phyloP scores from a whole-genome alignment of 2,888 invertebrate species.

The Ormyrus pomaceus region DNA sequence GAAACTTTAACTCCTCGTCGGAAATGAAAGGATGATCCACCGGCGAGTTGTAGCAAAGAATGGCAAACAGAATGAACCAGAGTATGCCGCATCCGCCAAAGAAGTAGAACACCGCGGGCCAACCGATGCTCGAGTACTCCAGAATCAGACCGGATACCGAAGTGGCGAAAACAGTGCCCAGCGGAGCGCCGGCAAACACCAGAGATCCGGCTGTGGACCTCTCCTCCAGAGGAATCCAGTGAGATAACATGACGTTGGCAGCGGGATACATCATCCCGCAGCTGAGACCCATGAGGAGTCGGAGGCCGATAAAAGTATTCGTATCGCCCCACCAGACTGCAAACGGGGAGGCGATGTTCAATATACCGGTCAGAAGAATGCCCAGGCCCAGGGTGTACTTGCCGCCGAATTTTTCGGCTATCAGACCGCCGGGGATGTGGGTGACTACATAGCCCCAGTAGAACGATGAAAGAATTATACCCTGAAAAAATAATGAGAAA shows the following conservation, averaged over 20 bases:
- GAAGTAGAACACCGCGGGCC: constrained; percentile 88
- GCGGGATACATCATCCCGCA: constrained; percentile 92
- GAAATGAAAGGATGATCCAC: constrained; percentile 73
- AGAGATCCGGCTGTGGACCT: constrained; percentile 86
- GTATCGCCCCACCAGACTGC: constrained; percentile 83
- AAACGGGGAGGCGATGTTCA: constrained; percentile 87
- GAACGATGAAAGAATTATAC: constrained; percentile 87
- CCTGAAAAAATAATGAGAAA: constrained; percentile 76
- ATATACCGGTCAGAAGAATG: constrained; percentile 87
- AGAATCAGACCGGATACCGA: constrained; percentile 83
- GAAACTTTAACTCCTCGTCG: constrained; percentile 67
- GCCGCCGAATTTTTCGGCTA: constrained; percentile 90
- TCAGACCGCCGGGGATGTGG: constrained; percentile 88
- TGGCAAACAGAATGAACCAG: constrained; percentile 84
- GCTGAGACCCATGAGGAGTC: constrained; percentile 88
- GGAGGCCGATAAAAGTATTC: constrained; percentile 82
- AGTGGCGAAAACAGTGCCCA: constrained; percentile 82
- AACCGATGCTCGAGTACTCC: constrained; percentile 79
- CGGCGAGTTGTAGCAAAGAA: constrained; percentile 71
- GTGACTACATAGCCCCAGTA: constrained; percentile 91
- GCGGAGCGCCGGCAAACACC: constrained; percentile 87
- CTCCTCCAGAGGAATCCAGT: constrained; percentile 85
- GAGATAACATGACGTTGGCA: constrained; percentile 86
- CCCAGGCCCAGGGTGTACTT: constrained; percentile 90
- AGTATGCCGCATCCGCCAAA: constrained; percentile 85